These are phyloP conservation scores for Dendroctonus valens DNA, from an alignment of 1,140 invertebrate genomes.

Conservation along the genomic window DNA sequence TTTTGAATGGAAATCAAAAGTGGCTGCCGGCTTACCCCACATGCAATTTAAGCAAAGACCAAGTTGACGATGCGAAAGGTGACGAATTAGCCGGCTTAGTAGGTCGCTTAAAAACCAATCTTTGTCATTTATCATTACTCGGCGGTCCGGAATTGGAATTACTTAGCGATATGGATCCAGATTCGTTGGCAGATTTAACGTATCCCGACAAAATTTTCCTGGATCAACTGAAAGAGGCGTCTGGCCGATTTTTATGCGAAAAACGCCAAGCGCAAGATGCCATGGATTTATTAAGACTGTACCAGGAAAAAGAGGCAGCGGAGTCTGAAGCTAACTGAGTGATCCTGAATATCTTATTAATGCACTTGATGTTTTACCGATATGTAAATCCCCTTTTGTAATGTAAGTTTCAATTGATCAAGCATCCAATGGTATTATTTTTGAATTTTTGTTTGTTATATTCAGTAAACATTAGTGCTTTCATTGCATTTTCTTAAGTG, in stretches of 20 bases:
- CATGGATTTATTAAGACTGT: slow-evolving; percentile 67
- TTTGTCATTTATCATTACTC: slow-evolving; percentile 77
- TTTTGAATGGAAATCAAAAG: slow-evolving; percentile 70
- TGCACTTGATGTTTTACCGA: slow-evolving; percentile 16
- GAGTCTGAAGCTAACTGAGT: slow-evolving; percentile 41
- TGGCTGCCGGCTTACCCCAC: slow-evolving; percentile 59
- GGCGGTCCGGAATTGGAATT: slow-evolving; percentile 77
- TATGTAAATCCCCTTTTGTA: slow-evolving; percentile 25
- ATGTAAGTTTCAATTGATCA: slow-evolving; percentile 26
- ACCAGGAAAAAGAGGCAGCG: slow-evolving; percentile 48
- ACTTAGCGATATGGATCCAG: slow-evolving; percentile 81
- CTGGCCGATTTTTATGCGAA: slow-evolving; percentile 73
- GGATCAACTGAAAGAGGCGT: slow-evolving; percentile 79
- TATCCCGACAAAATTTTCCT: slow-evolving; percentile 75
- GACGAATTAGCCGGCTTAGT: slow-evolving; percentile 61
- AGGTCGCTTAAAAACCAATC: slow-evolving; percentile 71
- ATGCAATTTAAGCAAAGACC: slow-evolving; percentile 62
- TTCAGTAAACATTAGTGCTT: no score
- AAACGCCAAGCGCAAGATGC: slow-evolving; percentile 82
- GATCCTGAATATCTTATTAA: slow-evolving; percentile 12
- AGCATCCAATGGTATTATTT: not conserved
- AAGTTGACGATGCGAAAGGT: slow-evolving; percentile 63
- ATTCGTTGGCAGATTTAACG: slow-evolving; percentile 75
- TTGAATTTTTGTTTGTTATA: no score
- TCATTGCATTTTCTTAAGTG: no score